phyloP scores from a whole-genome alignment of 1,140 invertebrate genomes.

The Macrotrachela quadricornifera region DNA sequence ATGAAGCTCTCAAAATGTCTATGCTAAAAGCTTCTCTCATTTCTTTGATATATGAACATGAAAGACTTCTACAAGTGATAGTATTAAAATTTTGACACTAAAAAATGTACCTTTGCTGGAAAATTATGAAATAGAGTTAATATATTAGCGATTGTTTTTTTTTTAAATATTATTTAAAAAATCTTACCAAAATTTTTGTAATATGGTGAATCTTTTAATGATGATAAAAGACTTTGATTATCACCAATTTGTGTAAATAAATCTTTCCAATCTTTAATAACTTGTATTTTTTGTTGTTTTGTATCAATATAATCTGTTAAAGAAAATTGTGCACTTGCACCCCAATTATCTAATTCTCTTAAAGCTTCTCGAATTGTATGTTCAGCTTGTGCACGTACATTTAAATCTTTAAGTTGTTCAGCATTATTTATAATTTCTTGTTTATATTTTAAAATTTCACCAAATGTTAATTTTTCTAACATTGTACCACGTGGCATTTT shows the following conservation, averaged over 20 bases:
- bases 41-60: too few species aligned
- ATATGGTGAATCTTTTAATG: constrained; percentile 56
- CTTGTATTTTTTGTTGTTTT: constrained; percentile 39
- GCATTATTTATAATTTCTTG: constrained; percentile 45
- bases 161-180: too few species aligned
- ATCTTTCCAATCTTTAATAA: constrained; percentile 79
- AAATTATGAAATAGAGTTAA: too few species aligned
- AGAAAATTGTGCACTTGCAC: constrained; percentile 55
- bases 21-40: too few species aligned
- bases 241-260: constrained; percentile 65
- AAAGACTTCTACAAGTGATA: too few species aligned
- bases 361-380: constrained; percentile 75
- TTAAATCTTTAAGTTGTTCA: constrained; percentile 52
- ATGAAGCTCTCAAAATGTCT: too few species aligned
- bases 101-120: too few species aligned
- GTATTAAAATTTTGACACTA: too few species aligned
- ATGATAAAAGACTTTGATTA: constrained; percentile 67
- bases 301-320: constrained; percentile 51
- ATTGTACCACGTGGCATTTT: constrained; percentile 39
- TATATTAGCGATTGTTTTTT: too few species aligned
- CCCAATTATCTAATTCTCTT: constrained; percentile 82
- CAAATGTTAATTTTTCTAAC: constrained; percentile 50
- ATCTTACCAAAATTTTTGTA: constrained; percentile 44
- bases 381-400: constrained; percentile 59
- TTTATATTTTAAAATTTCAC: constrained; percentile 50